Conservation (phyloP, 2,888 invertebrate species). For the Lampropteryx suffumata region DNA sequence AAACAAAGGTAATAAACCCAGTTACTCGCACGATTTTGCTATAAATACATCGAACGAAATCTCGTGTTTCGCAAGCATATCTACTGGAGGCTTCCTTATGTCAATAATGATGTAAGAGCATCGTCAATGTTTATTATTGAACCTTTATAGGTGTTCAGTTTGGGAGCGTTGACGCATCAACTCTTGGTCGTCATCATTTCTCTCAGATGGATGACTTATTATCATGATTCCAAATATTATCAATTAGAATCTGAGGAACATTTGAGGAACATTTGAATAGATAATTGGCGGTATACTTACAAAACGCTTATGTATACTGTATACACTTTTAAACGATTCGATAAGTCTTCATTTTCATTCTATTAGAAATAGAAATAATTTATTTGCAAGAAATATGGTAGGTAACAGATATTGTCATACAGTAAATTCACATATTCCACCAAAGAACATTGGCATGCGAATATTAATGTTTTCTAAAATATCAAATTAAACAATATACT, state of each 20-base stretch:
- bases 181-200: slow-evolving; percentile 6
- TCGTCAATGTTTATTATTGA: slow-evolving; percentile 36
- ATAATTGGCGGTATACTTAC: too few relatives aligned
- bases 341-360: too few relatives aligned
- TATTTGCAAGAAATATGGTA: too few relatives aligned
- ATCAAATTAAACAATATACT: too few relatives aligned
- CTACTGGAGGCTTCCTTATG: slow-evolving; percentile 61
- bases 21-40: slow-evolving; percentile 58
- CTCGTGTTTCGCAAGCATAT: slow-evolving; percentile 56
- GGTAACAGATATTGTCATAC: too few relatives aligned
- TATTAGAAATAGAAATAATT: too few relatives aligned
- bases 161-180: slow-evolving; percentile 40
- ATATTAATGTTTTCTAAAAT: too few relatives aligned
- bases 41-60: slow-evolving; percentile 60
- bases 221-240: slow-evolving; percentile 3
- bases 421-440: too few relatives aligned
- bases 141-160: slow-evolving; percentile 39
- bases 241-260: neutral
- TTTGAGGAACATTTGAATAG: too few relatives aligned
- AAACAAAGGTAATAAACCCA: slow-evolving; percentile 62
- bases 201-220: slow-evolving; percentile 22
- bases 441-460: too few relatives aligned
- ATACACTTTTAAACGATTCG: too few relatives aligned
- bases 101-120: slow-evolving; percentile 69
- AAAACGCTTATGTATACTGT: too few relatives aligned